Evolutionary conservation across 2,797 vertebrate species (phyloP).

Genomic region (Manis javanica): DNA sequence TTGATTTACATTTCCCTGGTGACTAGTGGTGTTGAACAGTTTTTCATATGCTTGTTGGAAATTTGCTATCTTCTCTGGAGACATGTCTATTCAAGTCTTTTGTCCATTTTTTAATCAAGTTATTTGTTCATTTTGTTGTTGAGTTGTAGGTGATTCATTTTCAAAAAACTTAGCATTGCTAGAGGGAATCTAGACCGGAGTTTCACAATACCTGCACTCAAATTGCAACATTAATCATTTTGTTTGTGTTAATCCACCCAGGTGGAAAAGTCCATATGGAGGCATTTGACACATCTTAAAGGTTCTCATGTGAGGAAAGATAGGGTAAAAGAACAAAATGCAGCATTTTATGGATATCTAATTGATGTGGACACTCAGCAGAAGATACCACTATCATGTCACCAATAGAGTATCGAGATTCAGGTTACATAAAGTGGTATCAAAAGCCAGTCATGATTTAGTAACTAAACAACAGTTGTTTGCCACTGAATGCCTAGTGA

Average conservation of each 20-base stretch:
- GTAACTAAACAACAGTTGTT: neutral
- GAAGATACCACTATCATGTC: conserved; percentile 45
- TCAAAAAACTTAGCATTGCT: neutral
- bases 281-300: neutral
- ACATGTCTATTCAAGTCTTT: neutral
- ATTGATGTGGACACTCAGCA: neutral
- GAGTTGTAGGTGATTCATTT: neutral
- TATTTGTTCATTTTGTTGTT: conserved; percentile 3
- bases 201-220: conserved; percentile 51
- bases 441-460: conserved; percentile 43
- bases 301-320: conserved; percentile 1
- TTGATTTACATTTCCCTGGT: neutral
- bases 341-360: neutral
- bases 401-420: neutral
- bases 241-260: conserved; percentile 50
- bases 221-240: conserved; percentile 58
- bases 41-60: neutral
- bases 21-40: neutral
- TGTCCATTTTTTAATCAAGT: neutral
- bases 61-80: neutral
- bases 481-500: neutral
- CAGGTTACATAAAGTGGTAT: conserved; percentile 19
- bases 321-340: neutral
- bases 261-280: neutral
- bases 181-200: neutral